Percentiles rank a stretch among this genome's conserved stretches.
Conservation (phyloP, 2,888 invertebrate species). For the Nipponacmea schrenckii region DNA sequence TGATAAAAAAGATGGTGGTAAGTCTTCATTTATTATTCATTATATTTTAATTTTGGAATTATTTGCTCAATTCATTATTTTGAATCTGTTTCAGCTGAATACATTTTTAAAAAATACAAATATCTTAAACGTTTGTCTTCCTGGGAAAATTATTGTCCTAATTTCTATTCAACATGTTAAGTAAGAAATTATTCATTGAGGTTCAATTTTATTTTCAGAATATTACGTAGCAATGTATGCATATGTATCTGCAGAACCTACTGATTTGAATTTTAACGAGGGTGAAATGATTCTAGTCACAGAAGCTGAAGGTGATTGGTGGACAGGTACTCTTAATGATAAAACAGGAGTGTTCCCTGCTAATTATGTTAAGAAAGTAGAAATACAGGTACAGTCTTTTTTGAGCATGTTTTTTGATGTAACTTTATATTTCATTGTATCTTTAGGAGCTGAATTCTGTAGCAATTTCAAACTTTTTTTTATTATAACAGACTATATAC, state of each 20-base stretch:
- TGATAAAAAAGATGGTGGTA: conserved; percentile 35
- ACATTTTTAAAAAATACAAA: no score
- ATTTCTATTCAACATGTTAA: no score
- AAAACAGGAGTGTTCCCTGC: conserved; percentile 95
- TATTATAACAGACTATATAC: no score
- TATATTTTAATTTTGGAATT: not conserved
- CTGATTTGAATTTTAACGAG: conserved; percentile 88
- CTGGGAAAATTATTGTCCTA: no score
- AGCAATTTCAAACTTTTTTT: no score
- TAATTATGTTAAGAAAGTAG: conserved; percentile 80
- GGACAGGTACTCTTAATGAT: conserved; percentile 90
- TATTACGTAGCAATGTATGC: conserved; percentile 60
- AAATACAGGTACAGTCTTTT: conserved; percentile 49
- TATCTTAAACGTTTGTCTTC: no score
- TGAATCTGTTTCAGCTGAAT: no score
- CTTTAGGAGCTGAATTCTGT: no score
- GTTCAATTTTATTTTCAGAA: conserved; percentile 35
- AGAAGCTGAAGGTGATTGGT: conserved; percentile 96
- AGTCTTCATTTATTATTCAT: not conserved
- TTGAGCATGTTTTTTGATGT: not conserved
- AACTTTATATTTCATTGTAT: no score
- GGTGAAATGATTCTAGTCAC: conserved; percentile 88
- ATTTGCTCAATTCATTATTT: no score
- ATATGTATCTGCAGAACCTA: conserved; percentile 75
- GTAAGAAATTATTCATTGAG: no score